These are phyloP conservation scores for Nysson spinosus DNA, from an alignment of 2,888 invertebrate species.

Conservation along the genomic window DNA sequence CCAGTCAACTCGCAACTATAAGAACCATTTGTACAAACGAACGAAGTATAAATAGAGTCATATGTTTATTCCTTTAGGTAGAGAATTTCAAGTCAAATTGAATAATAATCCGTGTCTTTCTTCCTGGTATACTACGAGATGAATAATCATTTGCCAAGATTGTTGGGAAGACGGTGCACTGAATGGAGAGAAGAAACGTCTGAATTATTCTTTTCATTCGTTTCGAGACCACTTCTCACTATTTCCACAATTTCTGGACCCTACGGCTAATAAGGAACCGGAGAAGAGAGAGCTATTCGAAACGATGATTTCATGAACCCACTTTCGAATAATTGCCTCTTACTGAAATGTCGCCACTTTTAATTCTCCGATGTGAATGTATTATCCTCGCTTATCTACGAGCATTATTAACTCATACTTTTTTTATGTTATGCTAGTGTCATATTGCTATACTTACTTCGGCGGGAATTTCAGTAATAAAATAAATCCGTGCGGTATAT, in stretches of 20 bases:
- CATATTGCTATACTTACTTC: too few species aligned
- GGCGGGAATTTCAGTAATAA: too few species aligned
- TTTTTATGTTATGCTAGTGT: too few species aligned
- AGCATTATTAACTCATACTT: constrained; percentile 27
- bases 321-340: neutral
- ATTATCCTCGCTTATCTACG: constrained; percentile 4
- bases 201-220: constrained; percentile 23
- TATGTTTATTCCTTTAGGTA: too few species aligned
- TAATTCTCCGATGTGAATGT: neutral
- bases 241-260: neutral
- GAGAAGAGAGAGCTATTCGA: neutral
- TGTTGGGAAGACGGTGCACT: neutral
- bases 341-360: neutral
- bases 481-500: too few species aligned
- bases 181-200: neutral
- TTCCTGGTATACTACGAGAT: neutral
- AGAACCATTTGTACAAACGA: too few species aligned
- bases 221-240: constrained; percentile 7
- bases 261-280: neutral
- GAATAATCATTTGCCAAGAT: constrained; percentile 15
- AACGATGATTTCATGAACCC: neutral
- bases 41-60: too few species aligned
- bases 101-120: neutral
- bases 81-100: neutral
- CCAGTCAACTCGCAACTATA: too few species aligned